A percentile compares a stretch with the other conserved stretches of the same genome.
Evolutionary conservation across 1,140 invertebrate genomes (phyloP).

Genomic region (Bombus affinis): DNA sequence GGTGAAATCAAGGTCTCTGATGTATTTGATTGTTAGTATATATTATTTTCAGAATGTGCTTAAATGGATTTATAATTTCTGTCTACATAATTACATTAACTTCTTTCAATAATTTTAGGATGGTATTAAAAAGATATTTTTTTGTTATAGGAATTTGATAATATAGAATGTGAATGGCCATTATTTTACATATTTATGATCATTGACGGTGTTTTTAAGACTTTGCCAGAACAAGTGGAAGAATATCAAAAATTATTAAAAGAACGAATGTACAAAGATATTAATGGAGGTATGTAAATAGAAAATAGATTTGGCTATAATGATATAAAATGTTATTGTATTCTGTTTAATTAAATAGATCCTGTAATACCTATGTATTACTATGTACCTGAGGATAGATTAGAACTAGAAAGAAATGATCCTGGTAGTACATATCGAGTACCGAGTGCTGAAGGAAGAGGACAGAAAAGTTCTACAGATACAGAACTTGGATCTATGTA

Average conservation of each 20-base stretch:
- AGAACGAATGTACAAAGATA: conserved; percentile 89
- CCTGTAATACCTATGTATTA: conserved; percentile 94
- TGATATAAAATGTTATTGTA: not conserved
- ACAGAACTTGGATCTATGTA: conserved; percentile 86
- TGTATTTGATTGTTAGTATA: conserved; percentile 47
- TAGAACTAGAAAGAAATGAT: conserved; percentile 89
- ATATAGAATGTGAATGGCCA: conserved; percentile 99
- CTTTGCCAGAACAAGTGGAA: conserved; percentile 94
- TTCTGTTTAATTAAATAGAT: conserved; percentile 83
- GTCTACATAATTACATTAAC: not conserved
- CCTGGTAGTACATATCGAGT: conserved; percentile 88
- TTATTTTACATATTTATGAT: conserved; percentile 98
- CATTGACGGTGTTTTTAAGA: conserved; percentile 96
- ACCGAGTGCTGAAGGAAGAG: conserved; percentile 84
- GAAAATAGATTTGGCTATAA: not conserved
- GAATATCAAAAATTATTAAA: conserved; percentile 95
- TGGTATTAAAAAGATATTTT: not conserved
- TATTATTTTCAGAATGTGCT: conserved; percentile 21
- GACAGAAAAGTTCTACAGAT: conserved; percentile 54
- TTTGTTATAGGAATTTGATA: conserved; percentile 92
- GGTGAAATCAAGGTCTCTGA: conserved; percentile 87
- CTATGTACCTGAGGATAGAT: conserved; percentile 91
- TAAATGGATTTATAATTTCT: not conserved
- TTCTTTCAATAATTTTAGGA: not conserved
- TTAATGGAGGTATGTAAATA: conserved; percentile 86